These are phyloP conservation scores for Hyperopisus bebe DNA, from an alignment of 2,113 vertebrate species.

Conservation along the genomic window DNA sequence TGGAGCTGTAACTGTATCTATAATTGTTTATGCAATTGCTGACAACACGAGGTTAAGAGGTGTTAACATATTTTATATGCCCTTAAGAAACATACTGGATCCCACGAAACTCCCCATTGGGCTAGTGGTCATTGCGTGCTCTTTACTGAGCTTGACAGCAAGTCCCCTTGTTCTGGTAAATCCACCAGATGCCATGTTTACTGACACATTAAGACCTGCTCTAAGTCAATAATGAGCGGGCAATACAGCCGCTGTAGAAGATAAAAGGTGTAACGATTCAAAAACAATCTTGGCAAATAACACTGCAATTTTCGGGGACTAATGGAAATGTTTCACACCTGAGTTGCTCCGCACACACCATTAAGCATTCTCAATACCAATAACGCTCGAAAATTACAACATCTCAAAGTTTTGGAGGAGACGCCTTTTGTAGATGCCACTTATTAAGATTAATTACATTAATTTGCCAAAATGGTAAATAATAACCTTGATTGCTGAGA, in stretches of 20 bases:
- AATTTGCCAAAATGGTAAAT: conserved; percentile 27
- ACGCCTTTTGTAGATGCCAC: background rate
- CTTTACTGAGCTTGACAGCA: background rate
- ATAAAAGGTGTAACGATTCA: conserved; percentile 30
- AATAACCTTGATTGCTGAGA: background rate
- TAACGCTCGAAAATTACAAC: conserved; percentile 13
- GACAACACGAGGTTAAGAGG: background rate
- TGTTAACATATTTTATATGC: background rate
- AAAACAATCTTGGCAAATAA: conserved; percentile 39
- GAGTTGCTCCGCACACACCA: conserved; percentile 21
- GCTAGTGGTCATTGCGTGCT: too few relatives aligned
- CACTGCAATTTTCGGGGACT: conserved; percentile 28
- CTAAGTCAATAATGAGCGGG: conserved; percentile 24
- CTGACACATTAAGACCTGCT: conserved; percentile 23
- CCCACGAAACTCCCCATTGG: background rate
- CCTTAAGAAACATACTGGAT: background rate
- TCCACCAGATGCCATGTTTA: conserved; percentile 1
- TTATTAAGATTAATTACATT: conserved; percentile 26
- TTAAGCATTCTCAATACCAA: conserved; percentile 30
- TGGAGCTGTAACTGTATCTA: background rate
- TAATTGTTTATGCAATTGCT: background rate
- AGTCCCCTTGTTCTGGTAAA: background rate
- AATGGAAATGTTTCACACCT: conserved; percentile 35
- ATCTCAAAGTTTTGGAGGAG: conserved; percentile 22
- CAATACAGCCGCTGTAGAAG: conserved; percentile 19